These are phyloP conservation scores for Redunca redunca DNA, from an alignment of 2,113 vertebrate genomes.

Conservation along the genomic window DNA sequence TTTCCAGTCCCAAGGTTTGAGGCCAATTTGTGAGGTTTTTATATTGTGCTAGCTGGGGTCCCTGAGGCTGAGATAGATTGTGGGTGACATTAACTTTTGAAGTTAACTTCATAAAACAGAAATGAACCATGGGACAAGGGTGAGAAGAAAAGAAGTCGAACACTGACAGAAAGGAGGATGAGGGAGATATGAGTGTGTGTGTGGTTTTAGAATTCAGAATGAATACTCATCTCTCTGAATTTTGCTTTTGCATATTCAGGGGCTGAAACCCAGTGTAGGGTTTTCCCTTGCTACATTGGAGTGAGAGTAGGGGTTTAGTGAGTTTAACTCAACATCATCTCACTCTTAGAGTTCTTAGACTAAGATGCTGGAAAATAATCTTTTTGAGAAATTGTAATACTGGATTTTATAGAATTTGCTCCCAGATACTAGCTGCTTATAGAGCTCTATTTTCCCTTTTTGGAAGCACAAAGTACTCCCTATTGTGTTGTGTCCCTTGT, in stretches of 20 bases:
- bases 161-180: not conserved
- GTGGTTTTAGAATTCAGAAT: not conserved
- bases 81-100: not conserved
- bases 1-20: not conserved
- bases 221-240: not conserved
- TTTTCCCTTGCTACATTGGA: not conserved
- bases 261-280: not conserved
- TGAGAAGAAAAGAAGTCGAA: not conserved
- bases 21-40: not conserved
- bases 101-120: not conserved
- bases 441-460: not conserved
- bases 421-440: not conserved
- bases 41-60: not conserved
- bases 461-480: not conserved
- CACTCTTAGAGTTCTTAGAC: not conserved
- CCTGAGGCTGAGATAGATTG: not conserved
- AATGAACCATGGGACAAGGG: not conserved
- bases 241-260: not conserved
- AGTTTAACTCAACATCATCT: not conserved
- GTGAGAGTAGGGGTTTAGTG: not conserved
- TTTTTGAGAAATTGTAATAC: not conserved
- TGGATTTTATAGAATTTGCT: not conserved
- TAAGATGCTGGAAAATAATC: not conserved
- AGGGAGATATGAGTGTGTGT: accelerated
- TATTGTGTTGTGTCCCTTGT: accelerated